Base-by-base conservation (phyloP, 2,113 vertebrate genomes). In the Riparia riparia region DNA sequence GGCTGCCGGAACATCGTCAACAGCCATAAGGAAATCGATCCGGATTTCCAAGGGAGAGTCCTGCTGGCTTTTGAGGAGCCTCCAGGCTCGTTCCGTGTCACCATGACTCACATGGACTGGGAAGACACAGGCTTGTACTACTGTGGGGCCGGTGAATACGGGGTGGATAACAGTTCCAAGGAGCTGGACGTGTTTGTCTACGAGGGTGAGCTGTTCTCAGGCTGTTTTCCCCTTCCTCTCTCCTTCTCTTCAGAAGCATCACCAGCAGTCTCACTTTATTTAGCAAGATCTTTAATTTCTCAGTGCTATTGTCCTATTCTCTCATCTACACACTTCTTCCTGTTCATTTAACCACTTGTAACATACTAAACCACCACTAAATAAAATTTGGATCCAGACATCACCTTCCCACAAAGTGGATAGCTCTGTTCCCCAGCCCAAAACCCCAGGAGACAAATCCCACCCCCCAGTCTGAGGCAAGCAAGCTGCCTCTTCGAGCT, bases 101-200 rank as follows among this genome's bases (percentile, higher is more conserved):
- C 49, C 2, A 49, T 98, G 12, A 97, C 94, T 2, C 96, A 96
- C 45, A 81, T 98, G 56, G 79, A 4, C 88, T 98, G 96, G 87
- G 87, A 93, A 5, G 98, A 98, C 6, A 10, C 95, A 0, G 98
- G 98, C 5, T 3, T 51, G 21, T 98, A 98, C 53, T 18, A 83
- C 5, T 98, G 98, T 0, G 98, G 98, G 21, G 91, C 12, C 0
- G 96, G 95, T 3, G 2, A 3, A 47, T 76, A 66, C 0, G 95
- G 42, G 42, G 47, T 34, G 64, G 21, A 6, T 0, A 49, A 49
- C 54, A 88, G 56, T 11, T 56, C 49, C 0, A 97, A 92, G 61
- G 63, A 86, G 7, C 93, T 96, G 96, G 94, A 98, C 0, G 58
- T 98, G 53, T 97, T 98, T 3, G 20, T 98, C 81, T 98, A 98